Evolutionary conservation across 1,140 invertebrate genomes (phyloP).

Genomic region (Drosophila bocki): DNA sequence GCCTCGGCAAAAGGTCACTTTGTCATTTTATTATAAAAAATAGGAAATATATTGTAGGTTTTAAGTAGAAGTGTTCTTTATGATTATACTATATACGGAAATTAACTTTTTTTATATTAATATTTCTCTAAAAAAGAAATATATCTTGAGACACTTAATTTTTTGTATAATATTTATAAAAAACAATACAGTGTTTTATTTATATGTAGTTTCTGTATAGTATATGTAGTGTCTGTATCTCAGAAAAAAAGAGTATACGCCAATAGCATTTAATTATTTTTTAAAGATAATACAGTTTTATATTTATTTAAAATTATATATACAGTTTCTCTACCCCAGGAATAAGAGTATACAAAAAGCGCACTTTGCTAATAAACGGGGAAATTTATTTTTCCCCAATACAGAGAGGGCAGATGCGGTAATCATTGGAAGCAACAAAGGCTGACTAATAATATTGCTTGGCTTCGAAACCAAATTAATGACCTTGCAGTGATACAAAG

Average conservation of each 20-base stretch:
- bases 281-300: background rate
- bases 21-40: background rate
- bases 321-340: background rate
- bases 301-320: background rate
- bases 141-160: too few relatives aligned
- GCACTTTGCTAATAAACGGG: background rate
- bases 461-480: conserved; percentile 9
- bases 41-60: background rate
- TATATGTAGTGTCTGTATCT: too few relatives aligned
- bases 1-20: background rate
- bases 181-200: too few relatives aligned
- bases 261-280: too few relatives aligned
- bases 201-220: too few relatives aligned
- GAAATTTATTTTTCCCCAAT: conserved; percentile 30
- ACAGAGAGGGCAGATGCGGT: conserved; percentile 25
- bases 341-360: conserved; percentile 1
- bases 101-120: too few relatives aligned
- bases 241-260: too few relatives aligned
- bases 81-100: too few relatives aligned
- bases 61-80: background rate
- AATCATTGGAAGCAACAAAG: conserved; percentile 10
- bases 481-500: background rate
- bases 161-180: too few relatives aligned
- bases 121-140: too few relatives aligned
- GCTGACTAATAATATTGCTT: conserved; percentile 25